Evolutionary conservation across 2,888 invertebrate genomes (phyloP), one percentile per base, ranked within the genome.

Genomic region (Erannis defoliaria): DNA sequence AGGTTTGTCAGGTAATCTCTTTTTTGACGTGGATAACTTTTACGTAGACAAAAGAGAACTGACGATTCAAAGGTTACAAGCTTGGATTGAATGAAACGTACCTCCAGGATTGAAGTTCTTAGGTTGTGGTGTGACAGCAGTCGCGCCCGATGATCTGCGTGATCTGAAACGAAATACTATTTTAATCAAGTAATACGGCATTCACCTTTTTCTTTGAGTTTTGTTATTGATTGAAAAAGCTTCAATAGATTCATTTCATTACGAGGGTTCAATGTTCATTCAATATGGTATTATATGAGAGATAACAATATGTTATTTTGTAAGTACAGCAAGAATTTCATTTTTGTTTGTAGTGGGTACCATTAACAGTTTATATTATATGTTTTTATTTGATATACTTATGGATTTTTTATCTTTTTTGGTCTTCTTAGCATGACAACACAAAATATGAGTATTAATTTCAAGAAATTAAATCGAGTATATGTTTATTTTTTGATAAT

Each of bases 41-140:
- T n/a, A 21, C 1, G 18, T 18, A 46, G 31, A 18, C 31, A 46
- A 31, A 46, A 19, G 19, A 19, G 2, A 19, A 45, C n/a, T n/a
- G 1, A 1, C 16, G 2, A 14, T 16, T 33, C 5, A n/a, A 46
- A 18, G 16, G 26, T 38, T 37, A 5, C 23, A 31, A 40, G 26
- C 18, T 5, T 38, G 9, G 51, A 31, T 40, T 40, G 12, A 29
- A 35, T 50, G n/a, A 26, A 42, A 56, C 94, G 94, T 90, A 96
- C 97, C 97, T 94, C 96, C 96, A 66, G 95, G 95, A 77, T 94
- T 95, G 77, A 96, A 86, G 86, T 95, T 96, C 86, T 95, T 95
- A 68, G 96, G 94, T 82, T 96, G 96, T 56, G 96, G 95, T 75
- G 96, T 95, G 72, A 95, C 94, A 74, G 95, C 94, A 65, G 95